Evolutionary conservation across 2,797 vertebrate genomes (phyloP).

Genomic region (Falco columbarius): DNA sequence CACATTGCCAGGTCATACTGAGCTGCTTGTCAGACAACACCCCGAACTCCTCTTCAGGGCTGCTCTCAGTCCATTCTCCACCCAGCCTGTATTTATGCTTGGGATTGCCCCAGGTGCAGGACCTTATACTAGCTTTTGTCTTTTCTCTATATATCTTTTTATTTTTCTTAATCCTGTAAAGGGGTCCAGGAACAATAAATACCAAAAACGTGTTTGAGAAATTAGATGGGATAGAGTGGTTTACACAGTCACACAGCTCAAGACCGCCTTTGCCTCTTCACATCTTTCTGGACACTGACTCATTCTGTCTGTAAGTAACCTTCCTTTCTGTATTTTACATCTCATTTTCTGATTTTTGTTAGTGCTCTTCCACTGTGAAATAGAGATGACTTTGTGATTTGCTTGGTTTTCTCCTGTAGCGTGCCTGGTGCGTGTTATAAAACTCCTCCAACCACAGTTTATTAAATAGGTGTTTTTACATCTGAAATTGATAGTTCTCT

Average conservation of each 20-base stretch:
- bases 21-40: too few species aligned
- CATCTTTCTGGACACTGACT: background rate
- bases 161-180: background rate
- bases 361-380: background rate
- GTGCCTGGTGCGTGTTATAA: background rate
- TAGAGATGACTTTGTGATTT: background rate
- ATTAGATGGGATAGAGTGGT: background rate
- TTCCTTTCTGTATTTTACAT: background rate
- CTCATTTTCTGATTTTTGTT: background rate
- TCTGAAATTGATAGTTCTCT: background rate
- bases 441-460: background rate
- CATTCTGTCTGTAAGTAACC: background rate
- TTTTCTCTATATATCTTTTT: background rate
- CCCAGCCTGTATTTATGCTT: too few species aligned
- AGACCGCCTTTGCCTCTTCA: background rate
- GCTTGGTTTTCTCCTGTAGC: background rate
- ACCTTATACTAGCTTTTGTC: too few species aligned
- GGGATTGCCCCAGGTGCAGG: too few species aligned
- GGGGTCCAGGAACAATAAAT: background rate
- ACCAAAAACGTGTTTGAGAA: fast-evolving
- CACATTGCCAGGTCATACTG: too few species aligned
- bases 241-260: background rate
- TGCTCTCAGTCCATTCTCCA: too few species aligned
- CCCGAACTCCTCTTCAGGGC: too few species aligned
- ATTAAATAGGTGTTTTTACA: background rate